Evolutionary conservation across 2,888 invertebrate genomes (phyloP).

Genomic region (Coleophora deauratella): DNA sequence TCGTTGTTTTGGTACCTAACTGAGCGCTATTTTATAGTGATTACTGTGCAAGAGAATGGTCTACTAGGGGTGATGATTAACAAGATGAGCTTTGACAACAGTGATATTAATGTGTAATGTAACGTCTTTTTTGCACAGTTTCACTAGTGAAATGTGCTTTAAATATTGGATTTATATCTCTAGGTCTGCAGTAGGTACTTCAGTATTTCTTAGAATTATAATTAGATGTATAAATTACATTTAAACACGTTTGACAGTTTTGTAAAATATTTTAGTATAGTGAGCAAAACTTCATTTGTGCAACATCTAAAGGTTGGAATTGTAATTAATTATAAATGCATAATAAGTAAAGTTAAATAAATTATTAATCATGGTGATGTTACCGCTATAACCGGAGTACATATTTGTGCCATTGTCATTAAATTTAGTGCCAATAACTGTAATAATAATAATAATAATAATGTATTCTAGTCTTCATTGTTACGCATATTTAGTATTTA

Average conservation of each 20-base stretch:
- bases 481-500: conserved; percentile 71
- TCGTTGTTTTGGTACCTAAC: conserved; percentile 26
- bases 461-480: conserved; percentile 76
- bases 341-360: conserved; percentile 30
- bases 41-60: conserved; percentile 58
- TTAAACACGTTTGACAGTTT: conserved; percentile 58
- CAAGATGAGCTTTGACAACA: conserved; percentile 53
- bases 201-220: conserved; percentile 64
- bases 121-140: conserved; percentile 58
- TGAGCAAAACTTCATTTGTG: conserved; percentile 58
- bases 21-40: conserved; percentile 33
- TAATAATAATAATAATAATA: no score
- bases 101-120: conserved; percentile 56
- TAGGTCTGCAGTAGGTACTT: conserved; percentile 53
- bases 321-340: conserved; percentile 44
- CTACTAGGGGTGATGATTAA: conserved; percentile 34
- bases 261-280: conserved; percentile 62
- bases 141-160: conserved; percentile 52
- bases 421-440: conserved; percentile 75
- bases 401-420: conserved; percentile 68
- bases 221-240: conserved; percentile 50
- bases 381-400: conserved; percentile 49
- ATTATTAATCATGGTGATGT: conserved; percentile 32
- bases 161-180: conserved; percentile 41
- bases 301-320: conserved; percentile 38